These are phyloP conservation scores for Heliconius himera DNA, from an alignment of 1,140 invertebrate species.

Conservation along the genomic window DNA sequence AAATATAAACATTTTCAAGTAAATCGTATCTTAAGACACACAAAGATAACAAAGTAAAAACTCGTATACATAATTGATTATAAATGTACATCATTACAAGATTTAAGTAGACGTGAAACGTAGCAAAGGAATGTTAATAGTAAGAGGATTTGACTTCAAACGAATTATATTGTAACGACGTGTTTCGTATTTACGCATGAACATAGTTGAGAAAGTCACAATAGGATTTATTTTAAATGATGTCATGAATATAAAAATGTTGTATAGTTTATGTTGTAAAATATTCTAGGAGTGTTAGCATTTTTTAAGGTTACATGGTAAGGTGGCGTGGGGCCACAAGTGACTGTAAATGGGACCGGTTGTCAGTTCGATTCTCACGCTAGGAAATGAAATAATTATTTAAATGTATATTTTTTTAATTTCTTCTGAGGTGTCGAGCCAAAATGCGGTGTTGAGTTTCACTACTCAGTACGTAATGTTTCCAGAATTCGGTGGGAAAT, in stretches of 20 bases:
- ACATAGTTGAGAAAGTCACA: neutral
- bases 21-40: neutral
- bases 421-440: too few species aligned
- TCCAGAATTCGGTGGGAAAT: too few species aligned
- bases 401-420: too few species aligned
- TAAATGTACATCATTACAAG: neutral
- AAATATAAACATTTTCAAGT: neutral
- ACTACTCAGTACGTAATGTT: too few species aligned
- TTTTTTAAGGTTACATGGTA: neutral
- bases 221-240: slow-evolving; percentile 9
- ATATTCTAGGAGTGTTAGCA: neutral
- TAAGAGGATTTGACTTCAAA: slow-evolving; percentile 26
- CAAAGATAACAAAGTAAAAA: neutral
- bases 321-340: too few species aligned
- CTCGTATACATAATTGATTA: neutral
- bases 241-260: neutral
- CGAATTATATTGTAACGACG: slow-evolving; percentile 1
- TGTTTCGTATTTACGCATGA: slow-evolving; percentile 12
- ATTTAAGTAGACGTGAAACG: slow-evolving; percentile 2
- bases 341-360: too few species aligned
- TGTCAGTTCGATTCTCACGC: too few species aligned
- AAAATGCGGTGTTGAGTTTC: too few species aligned
- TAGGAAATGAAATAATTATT: too few species aligned
- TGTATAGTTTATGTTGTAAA: neutral
- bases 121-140: neutral